Percentiles rank a stretch among this genome's conserved stretches.
Conservation (phyloP, 2,888 invertebrate species). For the Pantelozetes paolii region DNA sequence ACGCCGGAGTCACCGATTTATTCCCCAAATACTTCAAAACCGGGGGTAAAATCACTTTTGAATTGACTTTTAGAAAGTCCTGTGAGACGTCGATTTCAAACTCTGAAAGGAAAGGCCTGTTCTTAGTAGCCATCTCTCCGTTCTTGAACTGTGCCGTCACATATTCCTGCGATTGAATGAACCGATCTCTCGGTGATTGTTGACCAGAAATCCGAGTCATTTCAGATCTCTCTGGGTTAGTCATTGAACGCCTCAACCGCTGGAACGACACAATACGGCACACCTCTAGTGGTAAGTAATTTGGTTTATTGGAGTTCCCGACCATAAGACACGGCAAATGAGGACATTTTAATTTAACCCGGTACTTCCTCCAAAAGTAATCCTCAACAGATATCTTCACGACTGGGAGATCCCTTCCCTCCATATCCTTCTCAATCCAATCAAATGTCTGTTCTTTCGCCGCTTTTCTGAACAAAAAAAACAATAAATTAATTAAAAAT, state of each 20-base stretch:
- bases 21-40: neutral
- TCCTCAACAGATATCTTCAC: constrained; percentile 31
- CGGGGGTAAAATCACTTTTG: constrained; percentile 33
- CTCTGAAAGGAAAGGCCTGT: constrained; percentile 36
- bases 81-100: constrained; percentile 44
- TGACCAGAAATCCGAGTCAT: constrained; percentile 45
- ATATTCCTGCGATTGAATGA: constrained; percentile 35
- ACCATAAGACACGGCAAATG: constrained; percentile 46
- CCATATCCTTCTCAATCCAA: neutral
- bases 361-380: constrained; percentile 43
- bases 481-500: neutral
- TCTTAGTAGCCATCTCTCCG: constrained; percentile 29
- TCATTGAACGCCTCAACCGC: constrained; percentile 44
- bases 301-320: constrained; percentile 41
- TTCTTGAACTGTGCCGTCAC: constrained; percentile 16
- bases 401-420: neutral
- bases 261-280: constrained; percentile 45
- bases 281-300: constrained; percentile 45
- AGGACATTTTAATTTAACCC: constrained; percentile 37
- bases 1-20: neutral
- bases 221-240: constrained; percentile 43
- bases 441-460: neutral
- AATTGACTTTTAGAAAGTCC: constrained; percentile 35
- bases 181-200: constrained; percentile 41
- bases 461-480: neutral